Conservation (phyloP, 2,113 vertebrate genomes). For the Aepyceros melampus region DNA sequence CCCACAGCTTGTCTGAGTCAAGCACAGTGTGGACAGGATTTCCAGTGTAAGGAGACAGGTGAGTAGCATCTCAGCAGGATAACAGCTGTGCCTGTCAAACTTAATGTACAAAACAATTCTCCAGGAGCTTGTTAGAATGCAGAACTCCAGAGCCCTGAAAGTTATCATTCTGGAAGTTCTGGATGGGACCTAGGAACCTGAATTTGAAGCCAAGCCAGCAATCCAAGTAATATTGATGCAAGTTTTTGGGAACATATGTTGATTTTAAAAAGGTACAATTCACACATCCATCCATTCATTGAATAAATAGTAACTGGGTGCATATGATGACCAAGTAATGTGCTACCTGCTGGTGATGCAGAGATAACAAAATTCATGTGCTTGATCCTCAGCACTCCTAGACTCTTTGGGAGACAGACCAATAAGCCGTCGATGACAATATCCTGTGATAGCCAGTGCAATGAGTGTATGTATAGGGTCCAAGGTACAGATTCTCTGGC, state of each 20-base stretch:
- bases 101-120: neutral
- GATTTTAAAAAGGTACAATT: neutral
- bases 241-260: neutral
- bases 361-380: neutral
- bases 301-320: neutral
- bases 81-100: constrained; percentile 32
- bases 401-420: neutral
- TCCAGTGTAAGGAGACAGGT: constrained; percentile 87
- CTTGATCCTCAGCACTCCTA: neutral
- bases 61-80: constrained; percentile 46
- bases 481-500: neutral
- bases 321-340: neutral
- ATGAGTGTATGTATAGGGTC: too few relatives aligned
- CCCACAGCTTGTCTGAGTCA: constrained; percentile 71
- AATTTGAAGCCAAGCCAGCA: neutral
- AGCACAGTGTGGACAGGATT: constrained; percentile 85
- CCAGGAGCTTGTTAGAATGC: neutral
- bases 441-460: too few relatives aligned
- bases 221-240: neutral
- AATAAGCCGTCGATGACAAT: neutral
- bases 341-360: neutral
- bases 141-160: neutral
- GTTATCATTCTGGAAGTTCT: neutral
- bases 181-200: neutral
- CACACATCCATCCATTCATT: neutral